phyloP scores from a whole-genome alignment of 2,888 invertebrate species.

The Drosophila falleni region DNA sequence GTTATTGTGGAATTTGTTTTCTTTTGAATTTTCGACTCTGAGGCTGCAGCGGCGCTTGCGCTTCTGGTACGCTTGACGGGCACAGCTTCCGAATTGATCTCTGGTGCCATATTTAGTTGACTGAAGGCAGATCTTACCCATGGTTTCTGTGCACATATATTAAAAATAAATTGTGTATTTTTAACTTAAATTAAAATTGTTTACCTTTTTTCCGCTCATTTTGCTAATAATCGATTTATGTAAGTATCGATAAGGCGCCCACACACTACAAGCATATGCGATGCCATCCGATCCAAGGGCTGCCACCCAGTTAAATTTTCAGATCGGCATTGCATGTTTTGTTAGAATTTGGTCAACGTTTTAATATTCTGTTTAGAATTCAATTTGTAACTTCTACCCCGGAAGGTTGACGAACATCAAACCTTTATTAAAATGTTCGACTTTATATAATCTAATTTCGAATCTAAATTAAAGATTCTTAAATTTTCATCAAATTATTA shows the following conservation, averaged over 20 bases:
- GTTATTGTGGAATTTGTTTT: constrained; percentile 16
- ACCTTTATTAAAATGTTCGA: no score
- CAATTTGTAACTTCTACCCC: no score
- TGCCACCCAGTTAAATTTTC: no score
- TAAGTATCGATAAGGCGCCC: constrained; percentile 1
- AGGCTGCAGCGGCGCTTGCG: constrained; percentile 22
- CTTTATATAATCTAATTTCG: no score
- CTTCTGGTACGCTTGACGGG: constrained; percentile 45
- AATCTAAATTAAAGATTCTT: no score
- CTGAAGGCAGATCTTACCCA: constrained; percentile 81
- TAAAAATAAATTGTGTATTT: neutral
- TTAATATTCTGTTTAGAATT: no score
- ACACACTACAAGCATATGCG: neutral
- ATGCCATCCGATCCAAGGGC: no score
- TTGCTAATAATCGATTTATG: constrained; percentile 35
- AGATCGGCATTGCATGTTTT: no score
- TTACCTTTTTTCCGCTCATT: constrained; percentile 72
- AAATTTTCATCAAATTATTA: no score
- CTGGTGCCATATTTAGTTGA: constrained; percentile 43
- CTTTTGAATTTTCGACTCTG: neutral
- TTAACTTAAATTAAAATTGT: constrained; percentile 36
- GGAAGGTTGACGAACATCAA: no score
- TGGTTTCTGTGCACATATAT: constrained; percentile 53
- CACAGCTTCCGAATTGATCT: constrained; percentile 8
- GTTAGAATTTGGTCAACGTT: no score